Evolutionary conservation across 2,113 vertebrate species (phyloP).

Genomic region (Anoura caudifer): DNA sequence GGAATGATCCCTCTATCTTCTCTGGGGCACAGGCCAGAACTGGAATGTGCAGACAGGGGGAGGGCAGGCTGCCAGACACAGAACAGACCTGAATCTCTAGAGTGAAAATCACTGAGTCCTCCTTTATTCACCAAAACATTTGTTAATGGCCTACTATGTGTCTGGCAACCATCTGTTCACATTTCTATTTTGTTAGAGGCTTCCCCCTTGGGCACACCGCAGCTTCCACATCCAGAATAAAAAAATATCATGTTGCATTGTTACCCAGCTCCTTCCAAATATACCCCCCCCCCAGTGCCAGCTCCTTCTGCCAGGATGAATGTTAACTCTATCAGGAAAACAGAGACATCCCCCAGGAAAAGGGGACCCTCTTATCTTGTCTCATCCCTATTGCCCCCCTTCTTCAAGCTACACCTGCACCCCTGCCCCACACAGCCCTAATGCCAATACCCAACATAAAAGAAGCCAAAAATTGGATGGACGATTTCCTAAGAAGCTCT

Average conservation of each 20-base stretch:
- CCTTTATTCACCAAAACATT: background rate
- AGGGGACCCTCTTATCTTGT: background rate
- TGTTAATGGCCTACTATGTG: background rate
- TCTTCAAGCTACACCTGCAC: background rate
- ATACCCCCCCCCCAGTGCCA: background rate
- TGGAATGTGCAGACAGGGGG: background rate
- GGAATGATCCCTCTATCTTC: background rate
- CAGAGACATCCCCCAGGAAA: background rate
- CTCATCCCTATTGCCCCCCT: background rate
- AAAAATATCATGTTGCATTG: background rate
- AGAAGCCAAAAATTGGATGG: background rate
- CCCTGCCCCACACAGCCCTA: rapidly evolving
- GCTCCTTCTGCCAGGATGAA: background rate
- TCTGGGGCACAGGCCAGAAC: background rate
- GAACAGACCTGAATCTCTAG: background rate
- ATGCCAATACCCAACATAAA: background rate
- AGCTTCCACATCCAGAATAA: background rate
- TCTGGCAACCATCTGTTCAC: background rate
- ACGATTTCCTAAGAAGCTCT: background rate
- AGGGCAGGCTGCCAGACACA: no score
- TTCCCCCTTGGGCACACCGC: background rate
- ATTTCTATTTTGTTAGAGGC: background rate
- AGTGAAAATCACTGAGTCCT: background rate
- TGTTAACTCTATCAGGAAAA: background rate
- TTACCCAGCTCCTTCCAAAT: background rate